phyloP scores from a whole-genome alignment of 92 coral and sea anemone genomes.

The Phenganax subtilis region DNA sequence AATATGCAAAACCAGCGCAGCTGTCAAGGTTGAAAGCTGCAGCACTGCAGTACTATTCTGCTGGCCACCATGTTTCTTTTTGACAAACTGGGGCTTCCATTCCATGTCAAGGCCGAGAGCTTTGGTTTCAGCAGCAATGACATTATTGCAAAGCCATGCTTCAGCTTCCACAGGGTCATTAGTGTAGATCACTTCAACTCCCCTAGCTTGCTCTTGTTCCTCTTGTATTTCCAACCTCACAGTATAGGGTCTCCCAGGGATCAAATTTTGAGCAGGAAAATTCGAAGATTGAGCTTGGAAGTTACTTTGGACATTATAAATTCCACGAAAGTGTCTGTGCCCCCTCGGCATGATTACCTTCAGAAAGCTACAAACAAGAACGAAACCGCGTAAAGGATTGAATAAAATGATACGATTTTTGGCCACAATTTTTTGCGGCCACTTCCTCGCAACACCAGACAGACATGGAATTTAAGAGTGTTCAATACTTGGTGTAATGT shows the following conservation, averaged over 20 bases:
- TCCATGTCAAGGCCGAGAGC: conserved; percentile 86
- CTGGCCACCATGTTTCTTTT: conserved; percentile 73
- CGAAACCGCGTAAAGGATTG: no score
- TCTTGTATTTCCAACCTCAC: not conserved
- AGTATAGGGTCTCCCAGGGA: conserved; percentile 9
- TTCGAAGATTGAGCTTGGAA: not conserved
- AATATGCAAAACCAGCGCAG: conserved; percentile 65
- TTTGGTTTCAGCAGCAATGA: conserved; percentile 46
- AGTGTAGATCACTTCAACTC: conserved; percentile 69
- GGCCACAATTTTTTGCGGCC: not conserved
- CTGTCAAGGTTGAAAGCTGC: conserved; percentile 63
- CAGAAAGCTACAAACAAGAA: no score
- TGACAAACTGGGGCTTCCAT: conserved; percentile 85
- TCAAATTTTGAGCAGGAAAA: not conserved
- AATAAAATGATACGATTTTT: no score
- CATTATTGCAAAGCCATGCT: conserved; percentile 77
- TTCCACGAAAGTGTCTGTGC: not conserved
- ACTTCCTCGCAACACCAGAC: no score
- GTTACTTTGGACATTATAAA: not conserved
- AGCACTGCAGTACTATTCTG: conserved; percentile 79
- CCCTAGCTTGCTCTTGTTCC: conserved; percentile 71
- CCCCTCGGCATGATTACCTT: no score
- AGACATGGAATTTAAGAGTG: not conserved
- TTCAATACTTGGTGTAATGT: not conserved
- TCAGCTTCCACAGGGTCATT: conserved; percentile 65